These are phyloP conservation scores for Macropus fuliginosus DNA, from an alignment of 2,797 vertebrate species.

Conservation along the genomic window DNA sequence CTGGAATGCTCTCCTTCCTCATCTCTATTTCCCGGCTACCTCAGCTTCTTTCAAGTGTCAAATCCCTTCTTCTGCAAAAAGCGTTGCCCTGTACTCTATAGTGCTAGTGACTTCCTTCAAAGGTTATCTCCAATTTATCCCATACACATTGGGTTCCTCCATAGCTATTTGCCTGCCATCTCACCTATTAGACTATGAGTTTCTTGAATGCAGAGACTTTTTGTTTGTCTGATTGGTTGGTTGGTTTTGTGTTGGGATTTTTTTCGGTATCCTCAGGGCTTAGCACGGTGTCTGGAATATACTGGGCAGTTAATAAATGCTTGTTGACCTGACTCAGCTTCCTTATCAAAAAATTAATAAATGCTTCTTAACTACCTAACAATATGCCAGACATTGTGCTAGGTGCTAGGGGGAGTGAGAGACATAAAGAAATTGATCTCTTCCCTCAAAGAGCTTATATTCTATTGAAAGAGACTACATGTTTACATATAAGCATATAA, in stretches of 20 bases:
- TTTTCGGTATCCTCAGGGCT: background rate
- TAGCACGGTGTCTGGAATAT: background rate
- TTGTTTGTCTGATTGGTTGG: background rate
- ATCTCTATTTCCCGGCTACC: background rate
- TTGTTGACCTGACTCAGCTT: background rate
- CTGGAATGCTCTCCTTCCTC: background rate
- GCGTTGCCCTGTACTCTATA: background rate
- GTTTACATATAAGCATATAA: too few species aligned
- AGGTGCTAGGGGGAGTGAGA: background rate
- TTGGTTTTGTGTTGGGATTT: background rate
- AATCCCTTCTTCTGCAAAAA: background rate
- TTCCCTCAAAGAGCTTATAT: background rate
- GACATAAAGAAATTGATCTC: background rate
- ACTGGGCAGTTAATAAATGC: background rate
- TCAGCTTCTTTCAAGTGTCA: background rate
- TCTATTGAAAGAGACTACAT: too few species aligned
- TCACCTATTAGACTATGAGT: background rate
- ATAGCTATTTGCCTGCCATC: background rate
- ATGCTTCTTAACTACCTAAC: background rate
- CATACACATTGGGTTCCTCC: background rate
- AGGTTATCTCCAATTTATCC: background rate
- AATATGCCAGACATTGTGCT: background rate
- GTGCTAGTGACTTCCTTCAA: background rate
- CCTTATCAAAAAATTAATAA: background rate
- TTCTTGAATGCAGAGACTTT: background rate